phyloP scores from a whole-genome alignment of 2,113 vertebrate species.

The Aptenodytes patagonicus region DNA sequence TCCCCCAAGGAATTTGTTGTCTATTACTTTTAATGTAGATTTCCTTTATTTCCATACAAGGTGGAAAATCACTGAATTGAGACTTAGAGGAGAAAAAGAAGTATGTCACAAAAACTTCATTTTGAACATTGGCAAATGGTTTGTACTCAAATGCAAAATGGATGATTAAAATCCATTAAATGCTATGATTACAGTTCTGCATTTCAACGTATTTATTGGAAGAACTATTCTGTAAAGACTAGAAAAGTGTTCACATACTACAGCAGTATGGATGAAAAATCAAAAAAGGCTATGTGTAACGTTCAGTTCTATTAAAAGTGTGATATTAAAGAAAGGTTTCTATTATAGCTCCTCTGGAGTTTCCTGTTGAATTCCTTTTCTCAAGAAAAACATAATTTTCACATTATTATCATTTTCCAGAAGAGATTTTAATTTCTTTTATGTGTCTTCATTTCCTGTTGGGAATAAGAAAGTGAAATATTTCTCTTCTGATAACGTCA shows the following conservation, averaged over 20 bases:
- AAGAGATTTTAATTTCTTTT: background rate
- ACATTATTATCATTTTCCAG: background rate
- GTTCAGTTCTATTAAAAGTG: background rate
- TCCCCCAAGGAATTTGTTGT: background rate
- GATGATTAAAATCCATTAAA: background rate
- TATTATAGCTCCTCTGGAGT: background rate
- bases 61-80: background rate
- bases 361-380: background rate
- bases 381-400: background rate
- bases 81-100: background rate
- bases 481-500: background rate
- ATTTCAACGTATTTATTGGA: background rate
- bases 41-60: background rate
- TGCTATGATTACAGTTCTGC: background rate
- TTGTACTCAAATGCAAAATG: background rate
- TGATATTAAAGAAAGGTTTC: background rate
- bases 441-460: background rate
- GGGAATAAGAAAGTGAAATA: background rate
- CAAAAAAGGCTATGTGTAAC: accelerated
- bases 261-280: background rate
- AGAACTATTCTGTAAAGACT: background rate
- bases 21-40: background rate
- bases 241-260: background rate
- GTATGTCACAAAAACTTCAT: background rate
- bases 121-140: background rate